These are phyloP conservation scores for Pipistrellus pipistrellus DNA, from an alignment of 2,797 vertebrate genomes.

Conservation along the genomic window DNA sequence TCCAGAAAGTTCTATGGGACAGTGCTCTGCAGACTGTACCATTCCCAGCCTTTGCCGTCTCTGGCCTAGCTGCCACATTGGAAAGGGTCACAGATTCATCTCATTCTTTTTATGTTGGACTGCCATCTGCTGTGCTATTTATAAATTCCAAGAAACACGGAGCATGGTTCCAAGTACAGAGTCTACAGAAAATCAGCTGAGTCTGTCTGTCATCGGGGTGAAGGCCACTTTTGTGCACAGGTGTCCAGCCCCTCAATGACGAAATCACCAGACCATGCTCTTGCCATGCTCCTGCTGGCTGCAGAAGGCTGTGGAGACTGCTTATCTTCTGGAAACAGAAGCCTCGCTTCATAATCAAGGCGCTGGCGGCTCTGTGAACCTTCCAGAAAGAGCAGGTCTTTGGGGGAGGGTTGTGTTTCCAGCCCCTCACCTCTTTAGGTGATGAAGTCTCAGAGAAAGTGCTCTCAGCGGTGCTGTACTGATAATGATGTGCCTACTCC, in stretches of 20 bases:
- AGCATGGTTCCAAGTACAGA: neutral
- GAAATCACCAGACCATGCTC: neutral
- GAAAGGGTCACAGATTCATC: neutral
- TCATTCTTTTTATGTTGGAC: constrained; percentile 63
- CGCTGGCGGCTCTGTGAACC: neutral
- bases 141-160: neutral
- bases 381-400: constrained; percentile 6
- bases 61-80: neutral
- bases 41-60: neutral
- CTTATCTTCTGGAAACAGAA: neutral
- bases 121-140: constrained; percentile 71
- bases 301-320: neutral
- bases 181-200: neutral
- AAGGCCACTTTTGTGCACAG: neutral
- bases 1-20: constrained; percentile 5
- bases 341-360: neutral
- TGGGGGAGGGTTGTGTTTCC: neutral
- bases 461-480: neutral
- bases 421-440: neutral
- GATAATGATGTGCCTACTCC: neutral
- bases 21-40: neutral
- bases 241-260: neutral
- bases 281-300: neutral
- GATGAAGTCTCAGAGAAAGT: neutral
- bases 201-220: neutral